A percentile compares a stretch with the other conserved stretches of the same genome.
These are phyloP conservation scores for Stenotaenia linearis DNA, from an alignment of 2,888 invertebrate genomes.

Conservation along the genomic window DNA sequence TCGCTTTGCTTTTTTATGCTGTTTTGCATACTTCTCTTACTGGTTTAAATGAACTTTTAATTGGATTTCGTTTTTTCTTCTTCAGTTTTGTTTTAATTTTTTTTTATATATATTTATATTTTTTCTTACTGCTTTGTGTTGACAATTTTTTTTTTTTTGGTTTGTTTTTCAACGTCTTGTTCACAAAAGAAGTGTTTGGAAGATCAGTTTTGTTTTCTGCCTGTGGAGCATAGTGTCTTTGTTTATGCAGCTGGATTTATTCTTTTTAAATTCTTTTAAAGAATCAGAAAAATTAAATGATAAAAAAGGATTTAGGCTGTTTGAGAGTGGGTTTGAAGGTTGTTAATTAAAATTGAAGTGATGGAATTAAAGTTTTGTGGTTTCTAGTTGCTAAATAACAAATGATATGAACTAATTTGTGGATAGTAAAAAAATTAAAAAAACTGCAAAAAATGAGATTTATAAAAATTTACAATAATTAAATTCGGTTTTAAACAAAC, in stretches of 20 bases:
- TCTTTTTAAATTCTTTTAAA: not conserved
- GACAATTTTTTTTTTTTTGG: not conserved
- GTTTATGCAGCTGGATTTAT: not conserved
- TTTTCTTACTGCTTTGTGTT: not conserved
- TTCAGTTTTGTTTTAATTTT: not conserved
- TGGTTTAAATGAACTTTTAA: conserved; percentile 17
- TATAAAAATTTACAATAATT: too few relatives aligned
- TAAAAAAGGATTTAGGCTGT: not conserved
- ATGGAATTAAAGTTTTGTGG: too few relatives aligned
- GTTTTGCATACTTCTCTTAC: conserved; percentile 5
- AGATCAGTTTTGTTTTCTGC: not conserved
- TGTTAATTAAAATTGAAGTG: too few relatives aligned
- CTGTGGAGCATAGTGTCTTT: not conserved
- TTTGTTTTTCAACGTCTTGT: not conserved
- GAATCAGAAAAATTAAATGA: not conserved
- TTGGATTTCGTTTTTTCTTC: not conserved
- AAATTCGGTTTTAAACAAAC: too few relatives aligned
- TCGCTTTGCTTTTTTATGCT: not conserved
- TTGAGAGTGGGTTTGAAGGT: too few relatives aligned
- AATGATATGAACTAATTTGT: too few relatives aligned
- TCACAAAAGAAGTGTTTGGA: not conserved
- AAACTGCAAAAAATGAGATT: too few relatives aligned
- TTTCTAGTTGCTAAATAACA: too few relatives aligned
- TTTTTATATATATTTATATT: not conserved
- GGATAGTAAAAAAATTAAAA: too few relatives aligned